Evolutionary conservation across 2,888 invertebrate species (phyloP).

Genomic region (Aleiodes alternator): DNA sequence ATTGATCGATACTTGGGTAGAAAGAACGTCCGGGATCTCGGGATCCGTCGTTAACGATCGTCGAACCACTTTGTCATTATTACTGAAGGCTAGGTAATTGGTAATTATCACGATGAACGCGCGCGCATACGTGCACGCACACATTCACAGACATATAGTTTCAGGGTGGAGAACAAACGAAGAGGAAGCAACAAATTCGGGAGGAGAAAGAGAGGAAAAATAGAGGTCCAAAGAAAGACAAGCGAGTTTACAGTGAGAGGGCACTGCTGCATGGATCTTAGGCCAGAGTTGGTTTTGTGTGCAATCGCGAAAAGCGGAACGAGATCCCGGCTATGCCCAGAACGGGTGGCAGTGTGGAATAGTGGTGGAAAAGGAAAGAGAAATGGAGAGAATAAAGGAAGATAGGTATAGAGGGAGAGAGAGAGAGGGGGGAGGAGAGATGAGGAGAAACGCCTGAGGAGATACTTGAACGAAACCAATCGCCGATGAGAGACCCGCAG

Average conservation of each 20-base stretch:
- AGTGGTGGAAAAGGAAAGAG: conserved; percentile 47
- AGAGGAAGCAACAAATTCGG: no score
- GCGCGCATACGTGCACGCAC: not conserved
- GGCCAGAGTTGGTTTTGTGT: conserved; percentile 62
- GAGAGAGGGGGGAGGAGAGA: conserved; percentile 1
- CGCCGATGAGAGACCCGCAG: conserved; percentile 58
- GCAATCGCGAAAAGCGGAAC: conserved; percentile 70
- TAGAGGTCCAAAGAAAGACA: no score
- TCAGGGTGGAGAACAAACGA: no score
- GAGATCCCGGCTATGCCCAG: conserved; percentile 62
- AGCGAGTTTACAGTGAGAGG: no score
- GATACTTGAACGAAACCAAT: conserved; percentile 47
- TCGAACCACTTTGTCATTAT: conserved; percentile 9
- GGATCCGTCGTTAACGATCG: conserved; percentile 13
- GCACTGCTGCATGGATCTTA: conserved; percentile 12
- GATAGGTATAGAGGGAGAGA: not conserved
- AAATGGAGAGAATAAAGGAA: conserved; percentile 57
- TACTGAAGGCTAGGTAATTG: conserved; percentile 23
- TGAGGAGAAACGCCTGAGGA: conserved; percentile 38
- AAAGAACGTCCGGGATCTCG: conserved; percentile 21
- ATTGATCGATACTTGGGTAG: conserved; percentile 5
- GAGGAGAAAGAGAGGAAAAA: no score
- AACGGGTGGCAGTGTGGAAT: conserved; percentile 39
- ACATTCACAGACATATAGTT: no score
- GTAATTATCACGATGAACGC: conserved; percentile 14